Conservation (phyloP, 2,888 invertebrate genomes). For the Drosophila greeni region DNA sequence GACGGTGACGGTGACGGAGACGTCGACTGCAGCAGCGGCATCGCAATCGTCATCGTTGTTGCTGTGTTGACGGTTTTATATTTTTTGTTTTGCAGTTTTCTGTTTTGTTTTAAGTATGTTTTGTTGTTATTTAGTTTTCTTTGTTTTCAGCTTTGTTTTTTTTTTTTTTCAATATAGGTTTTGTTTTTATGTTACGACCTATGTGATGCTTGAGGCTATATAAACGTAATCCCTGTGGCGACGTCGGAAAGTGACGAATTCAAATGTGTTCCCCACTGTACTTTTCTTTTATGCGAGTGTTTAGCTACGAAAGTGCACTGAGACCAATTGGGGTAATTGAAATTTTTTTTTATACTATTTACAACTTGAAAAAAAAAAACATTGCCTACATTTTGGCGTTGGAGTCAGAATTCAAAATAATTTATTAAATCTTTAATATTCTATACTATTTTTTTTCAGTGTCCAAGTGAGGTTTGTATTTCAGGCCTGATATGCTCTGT, state of each 20-base stretch:
- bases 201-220: conserved; percentile 48
- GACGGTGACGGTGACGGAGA: conserved; percentile 25
- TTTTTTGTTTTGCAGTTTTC: conserved; percentile 30
- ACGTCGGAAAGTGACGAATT: conserved; percentile 43
- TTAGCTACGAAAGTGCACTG: conserved; percentile 54
- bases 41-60: conserved; percentile 61
- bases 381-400: conserved; percentile 1
- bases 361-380: not conserved
- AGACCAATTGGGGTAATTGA: no score
- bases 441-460: conserved; percentile 4
- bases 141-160: conserved; percentile 33
- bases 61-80: conserved; percentile 59
- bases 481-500: conserved; percentile 32
- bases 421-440: not conserved
- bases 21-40: conserved; percentile 23
- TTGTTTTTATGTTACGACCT: conserved; percentile 22
- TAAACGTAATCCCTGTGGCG: conserved; percentile 72
- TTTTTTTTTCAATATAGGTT: conserved; percentile 20
- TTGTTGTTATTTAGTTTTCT: conserved; percentile 23
- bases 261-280: conserved; percentile 24
- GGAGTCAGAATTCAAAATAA: not conserved
- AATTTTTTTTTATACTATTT: no score
- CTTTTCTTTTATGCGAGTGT: conserved; percentile 27
- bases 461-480: conserved; percentile 23
- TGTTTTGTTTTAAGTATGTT: conserved; percentile 30